Conservation (phyloP, 1,140 invertebrate species). For the Lanistes nyassanus region DNA sequence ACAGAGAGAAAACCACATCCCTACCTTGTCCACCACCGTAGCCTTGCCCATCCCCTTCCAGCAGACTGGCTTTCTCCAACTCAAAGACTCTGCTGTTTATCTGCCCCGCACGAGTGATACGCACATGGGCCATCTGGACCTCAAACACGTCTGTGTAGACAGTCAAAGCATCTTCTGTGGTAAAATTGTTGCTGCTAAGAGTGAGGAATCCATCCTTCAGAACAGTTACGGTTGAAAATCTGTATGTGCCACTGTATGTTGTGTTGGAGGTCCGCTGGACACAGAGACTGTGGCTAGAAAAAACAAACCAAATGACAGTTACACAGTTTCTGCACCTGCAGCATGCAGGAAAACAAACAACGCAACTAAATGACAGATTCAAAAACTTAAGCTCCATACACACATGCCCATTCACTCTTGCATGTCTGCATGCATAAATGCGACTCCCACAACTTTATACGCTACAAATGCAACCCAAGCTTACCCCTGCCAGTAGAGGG, state of each 20-base stretch:
- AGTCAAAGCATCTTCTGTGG: conserved; percentile 25
- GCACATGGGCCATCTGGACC: conserved; percentile 31
- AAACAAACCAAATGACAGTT: not conserved
- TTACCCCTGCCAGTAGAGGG: conserved; percentile 28
- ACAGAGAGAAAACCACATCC: not conserved
- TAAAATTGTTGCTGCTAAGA: conserved; percentile 32
- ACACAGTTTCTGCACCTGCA: not conserved
- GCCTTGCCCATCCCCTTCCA: conserved; percentile 39
- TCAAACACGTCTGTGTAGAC: conserved; percentile 36
- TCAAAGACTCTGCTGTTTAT: conserved; percentile 33
- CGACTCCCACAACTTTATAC: no score
- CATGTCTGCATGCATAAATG: no score
- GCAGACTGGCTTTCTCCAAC: conserved; percentile 38
- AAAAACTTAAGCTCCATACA: no score
- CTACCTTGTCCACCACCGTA: conserved; percentile 29
- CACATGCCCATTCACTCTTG: no score
- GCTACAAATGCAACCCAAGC: no score
- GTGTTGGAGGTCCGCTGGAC: conserved; percentile 10
- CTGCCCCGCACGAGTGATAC: conserved; percentile 22
- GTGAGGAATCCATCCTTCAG: conserved; percentile 38
- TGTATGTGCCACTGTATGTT: conserved; percentile 34
- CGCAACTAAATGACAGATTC: no score
- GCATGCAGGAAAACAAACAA: no score
- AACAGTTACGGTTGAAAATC: conserved; percentile 39
- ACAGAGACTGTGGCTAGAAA: conserved; percentile 19